A percentile compares a stretch with the other conserved stretches of the same genome.
These are phyloP conservation scores for Galerucella calmariensis DNA, from an alignment of 2,888 invertebrate species.

Conservation along the genomic window DNA sequence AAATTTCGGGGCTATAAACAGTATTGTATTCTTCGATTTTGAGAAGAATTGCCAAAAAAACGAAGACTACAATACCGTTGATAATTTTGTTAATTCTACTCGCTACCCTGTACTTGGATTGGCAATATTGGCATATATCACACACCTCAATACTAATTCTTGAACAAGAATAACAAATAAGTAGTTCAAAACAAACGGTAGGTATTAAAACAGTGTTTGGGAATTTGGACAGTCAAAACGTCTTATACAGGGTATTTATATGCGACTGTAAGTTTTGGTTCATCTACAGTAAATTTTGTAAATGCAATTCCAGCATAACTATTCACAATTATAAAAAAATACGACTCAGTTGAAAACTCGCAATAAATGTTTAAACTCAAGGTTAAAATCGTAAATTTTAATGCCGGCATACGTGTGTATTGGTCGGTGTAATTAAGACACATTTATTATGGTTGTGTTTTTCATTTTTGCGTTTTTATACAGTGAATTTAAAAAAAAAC, in stretches of 20 bases:
- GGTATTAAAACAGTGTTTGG: too few species aligned
- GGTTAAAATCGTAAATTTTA: constrained; percentile 28
- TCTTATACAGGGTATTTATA: too few species aligned
- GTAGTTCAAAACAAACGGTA: too few species aligned
- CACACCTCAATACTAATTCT: too few species aligned
- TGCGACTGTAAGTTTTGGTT: neutral
- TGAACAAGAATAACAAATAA: too few species aligned
- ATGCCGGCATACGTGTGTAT: constrained; percentile 12
- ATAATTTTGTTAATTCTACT: too few species aligned
- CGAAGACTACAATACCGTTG: too few species aligned
- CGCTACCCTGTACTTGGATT: too few species aligned
- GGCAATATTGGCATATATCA: too few species aligned
- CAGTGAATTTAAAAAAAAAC: neutral
- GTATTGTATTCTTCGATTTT: too few species aligned
- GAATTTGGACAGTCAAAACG: neutral
- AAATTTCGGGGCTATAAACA: too few species aligned
- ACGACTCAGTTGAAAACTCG: constrained; percentile 16
- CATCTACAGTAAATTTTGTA: neutral
- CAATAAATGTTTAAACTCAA: constrained; percentile 23
- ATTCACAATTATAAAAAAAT: neutral
- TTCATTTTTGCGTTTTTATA: constrained; percentile 1
- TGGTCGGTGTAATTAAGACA: constrained; percentile 4
- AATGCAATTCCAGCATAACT: neutral
- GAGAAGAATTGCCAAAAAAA: too few species aligned
- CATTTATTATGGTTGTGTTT: constrained; percentile 10